Evolutionary conservation across 2,888 invertebrate genomes (phyloP).

Genomic region (Nomada ferruginata): DNA sequence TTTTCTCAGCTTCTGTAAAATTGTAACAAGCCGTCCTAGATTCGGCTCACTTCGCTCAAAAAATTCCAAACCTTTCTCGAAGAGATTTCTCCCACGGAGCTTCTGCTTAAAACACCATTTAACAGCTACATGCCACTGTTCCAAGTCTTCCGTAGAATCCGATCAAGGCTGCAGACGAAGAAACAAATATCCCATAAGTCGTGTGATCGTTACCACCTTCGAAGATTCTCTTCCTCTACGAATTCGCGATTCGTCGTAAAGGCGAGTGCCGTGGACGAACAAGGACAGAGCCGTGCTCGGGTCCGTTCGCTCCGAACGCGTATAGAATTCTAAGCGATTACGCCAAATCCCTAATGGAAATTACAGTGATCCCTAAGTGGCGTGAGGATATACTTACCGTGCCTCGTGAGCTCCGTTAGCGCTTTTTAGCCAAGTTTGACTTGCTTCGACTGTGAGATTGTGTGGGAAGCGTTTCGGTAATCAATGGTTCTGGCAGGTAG

Average conservation of each 20-base stretch:
- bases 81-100: constrained; percentile 6
- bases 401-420: constrained; percentile 77
- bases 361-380: constrained; percentile 82
- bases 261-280: constrained; percentile 20
- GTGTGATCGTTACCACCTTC: background rate
- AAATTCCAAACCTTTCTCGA: background rate
- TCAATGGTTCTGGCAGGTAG: constrained; percentile 84
- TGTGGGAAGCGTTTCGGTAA: constrained; percentile 84
- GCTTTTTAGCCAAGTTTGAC: constrained; percentile 79
- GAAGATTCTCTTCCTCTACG: background rate
- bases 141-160: background rate
- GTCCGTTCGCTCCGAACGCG: constrained; percentile 38
- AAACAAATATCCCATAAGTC: background rate
- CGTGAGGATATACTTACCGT: constrained; percentile 79
- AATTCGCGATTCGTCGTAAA: constrained; percentile 60
- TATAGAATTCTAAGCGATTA: constrained; percentile 70
- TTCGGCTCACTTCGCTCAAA: background rate
- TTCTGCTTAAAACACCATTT: background rate
- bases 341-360: constrained; percentile 81
- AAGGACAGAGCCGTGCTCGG: background rate
- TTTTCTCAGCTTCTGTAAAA: background rate
- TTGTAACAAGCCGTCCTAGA: background rate
- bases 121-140: constrained; percentile 14
- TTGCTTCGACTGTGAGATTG: constrained; percentile 77
- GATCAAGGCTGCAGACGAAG: constrained; percentile 1